Percentiles rank a stretch among this genome's conserved stretches.
Conservation (phyloP, 2,797 vertebrate species). For the Xenentodon cancila region DNA sequence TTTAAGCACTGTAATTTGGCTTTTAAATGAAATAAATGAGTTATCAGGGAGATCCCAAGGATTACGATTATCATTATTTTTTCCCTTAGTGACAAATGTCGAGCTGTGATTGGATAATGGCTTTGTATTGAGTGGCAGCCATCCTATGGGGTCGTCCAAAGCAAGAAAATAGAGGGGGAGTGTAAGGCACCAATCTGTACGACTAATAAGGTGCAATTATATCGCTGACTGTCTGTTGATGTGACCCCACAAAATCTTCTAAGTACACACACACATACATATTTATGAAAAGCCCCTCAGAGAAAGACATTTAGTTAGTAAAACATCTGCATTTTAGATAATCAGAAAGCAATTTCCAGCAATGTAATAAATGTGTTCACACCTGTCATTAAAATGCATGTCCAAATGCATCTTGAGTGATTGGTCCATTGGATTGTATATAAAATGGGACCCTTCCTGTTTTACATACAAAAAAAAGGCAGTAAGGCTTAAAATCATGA, state of each 20-base stretch:
- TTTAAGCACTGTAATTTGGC: constrained; percentile 74
- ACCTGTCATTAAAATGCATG: too few relatives aligned
- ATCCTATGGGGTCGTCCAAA: constrained; percentile 73
- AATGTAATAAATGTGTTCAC: too few relatives aligned
- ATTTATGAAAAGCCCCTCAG: constrained; percentile 1
- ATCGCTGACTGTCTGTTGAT: constrained; percentile 65
- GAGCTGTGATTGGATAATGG: constrained; percentile 80
- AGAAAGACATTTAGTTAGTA: constrained; percentile 9
- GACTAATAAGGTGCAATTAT: constrained; percentile 73
- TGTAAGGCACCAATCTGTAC: constrained; percentile 67
- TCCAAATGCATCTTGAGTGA: too few relatives aligned
- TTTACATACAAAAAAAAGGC: too few relatives aligned
- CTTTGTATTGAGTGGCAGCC: constrained; percentile 74
- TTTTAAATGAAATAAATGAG: constrained; percentile 81
- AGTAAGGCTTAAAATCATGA: too few relatives aligned
- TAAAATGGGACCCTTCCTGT: too few relatives aligned
- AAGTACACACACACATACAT: constrained; percentile 32
- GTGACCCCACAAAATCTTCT: constrained; percentile 55
- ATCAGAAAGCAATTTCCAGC: too few relatives aligned
- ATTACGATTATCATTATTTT: constrained; percentile 78
- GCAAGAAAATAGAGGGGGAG: constrained; percentile 64
- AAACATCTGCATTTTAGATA: neutral
- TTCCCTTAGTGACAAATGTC: constrained; percentile 70
- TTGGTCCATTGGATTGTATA: too few relatives aligned
- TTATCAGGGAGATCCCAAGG: constrained; percentile 73